A percentile compares a stretch with the other conserved stretches of the same genome.
phyloP scores from a whole-genome alignment of 2,888 invertebrate genomes.

The Philaethria dido region DNA sequence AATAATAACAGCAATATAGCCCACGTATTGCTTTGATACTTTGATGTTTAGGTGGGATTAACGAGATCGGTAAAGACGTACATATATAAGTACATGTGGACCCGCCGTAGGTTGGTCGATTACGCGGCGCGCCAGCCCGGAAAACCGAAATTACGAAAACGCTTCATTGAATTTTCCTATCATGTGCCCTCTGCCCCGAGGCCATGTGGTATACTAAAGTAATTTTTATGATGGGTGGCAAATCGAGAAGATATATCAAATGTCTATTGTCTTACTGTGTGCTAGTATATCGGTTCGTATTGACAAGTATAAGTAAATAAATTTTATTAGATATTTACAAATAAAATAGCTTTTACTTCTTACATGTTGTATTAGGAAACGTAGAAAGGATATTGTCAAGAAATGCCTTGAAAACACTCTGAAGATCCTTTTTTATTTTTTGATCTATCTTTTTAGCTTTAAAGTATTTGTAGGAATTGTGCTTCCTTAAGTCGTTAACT shows the following conservation, averaged over 20 bases:
- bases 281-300: background rate
- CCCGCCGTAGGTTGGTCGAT: slow-evolving; percentile 37
- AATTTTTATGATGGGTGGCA: slow-evolving; percentile 7
- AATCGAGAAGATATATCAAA: slow-evolving; percentile 13
- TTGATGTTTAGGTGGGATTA: slow-evolving; percentile 1
- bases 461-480: too few species aligned
- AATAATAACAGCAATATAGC: background rate
- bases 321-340: background rate
- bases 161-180: slow-evolving; percentile 77
- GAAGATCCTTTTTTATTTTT: too few species aligned
- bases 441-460: too few species aligned
- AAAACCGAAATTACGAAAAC: slow-evolving; percentile 79
- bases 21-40: background rate
- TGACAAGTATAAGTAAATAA: background rate
- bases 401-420: too few species aligned
- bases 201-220: slow-evolving; percentile 29
- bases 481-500: too few species aligned
- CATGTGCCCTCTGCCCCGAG: slow-evolving; percentile 58
- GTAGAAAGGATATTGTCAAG: too few species aligned
- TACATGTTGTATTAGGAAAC: too few species aligned
- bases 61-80: slow-evolving; percentile 17
- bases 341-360: background rate
- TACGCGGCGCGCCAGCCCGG: slow-evolving; percentile 68
- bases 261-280: background rate
- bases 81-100: background rate